Evolutionary conservation across 2,888 invertebrate species (phyloP), one percentile per base, ranked within the genome.

Genomic region (Clanis bilineata): DNA sequence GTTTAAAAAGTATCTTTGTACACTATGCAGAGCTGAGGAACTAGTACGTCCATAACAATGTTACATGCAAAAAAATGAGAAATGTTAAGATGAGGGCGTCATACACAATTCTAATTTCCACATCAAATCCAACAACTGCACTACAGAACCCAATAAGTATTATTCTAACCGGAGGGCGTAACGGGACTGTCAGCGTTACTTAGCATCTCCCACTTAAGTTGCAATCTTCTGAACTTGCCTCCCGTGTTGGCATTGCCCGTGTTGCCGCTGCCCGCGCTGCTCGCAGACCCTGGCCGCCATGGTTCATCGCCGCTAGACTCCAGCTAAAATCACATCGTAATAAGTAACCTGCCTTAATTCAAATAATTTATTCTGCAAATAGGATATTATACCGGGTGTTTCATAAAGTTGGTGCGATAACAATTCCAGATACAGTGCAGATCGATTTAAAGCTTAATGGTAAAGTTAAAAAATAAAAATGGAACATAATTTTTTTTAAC

Each of bases 151-250:
- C 41, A 41, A 41, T 41, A n/a, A 23, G 45, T 23, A 10, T 47
- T 57, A 15, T 41, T 41, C 67, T 64, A 74, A 90, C 92, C 91
- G 70, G 92, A 87, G 6, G 92, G 92, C 0, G 88, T 84, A 32
- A 72, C 71, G 1, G 90, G 90, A 62, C 86, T 91, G 64, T 92
- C 92, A 0, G 88, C 91, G 63, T 85, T 88, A 68, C 95, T 95
- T 66, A 96, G 91, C 88, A 95, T 93, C 79, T 97, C 96, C 97
- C 97, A 97, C 76, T 96, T 96, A 76, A 95, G 94, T 76, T 96
- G 96, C 62, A 97, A 86, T 65, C 95, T 93, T 22, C 95, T 93
- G 88, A 96, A 97, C 76, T 96, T 95, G 63, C 94, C 94, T 9
- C 95, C 95, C 69, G 89, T 82, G 70, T 83, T 89, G 21, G 94